These are phyloP conservation scores for Yponomeuta plumbellus DNA, from an alignment of 2,888 invertebrate species.

Conservation along the genomic window DNA sequence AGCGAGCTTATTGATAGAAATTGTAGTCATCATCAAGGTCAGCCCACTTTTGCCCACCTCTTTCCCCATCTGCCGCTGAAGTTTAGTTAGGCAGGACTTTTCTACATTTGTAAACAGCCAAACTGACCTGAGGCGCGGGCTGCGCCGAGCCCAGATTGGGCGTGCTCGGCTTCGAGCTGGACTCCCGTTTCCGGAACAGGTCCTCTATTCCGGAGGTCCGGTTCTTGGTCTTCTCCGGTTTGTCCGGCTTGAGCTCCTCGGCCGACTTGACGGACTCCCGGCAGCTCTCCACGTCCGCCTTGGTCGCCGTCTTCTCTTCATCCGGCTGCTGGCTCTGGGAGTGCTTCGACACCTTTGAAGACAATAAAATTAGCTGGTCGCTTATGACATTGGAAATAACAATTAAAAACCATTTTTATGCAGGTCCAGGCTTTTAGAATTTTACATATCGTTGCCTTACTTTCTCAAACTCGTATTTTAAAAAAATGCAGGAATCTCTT, in stretches of 20 bases:
- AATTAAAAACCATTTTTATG: too few relatives aligned
- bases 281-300: slow-evolving; percentile 59
- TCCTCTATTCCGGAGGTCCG: slow-evolving; percentile 66
- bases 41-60: too few relatives aligned
- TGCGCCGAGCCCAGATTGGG: slow-evolving; percentile 70
- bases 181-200: slow-evolving; percentile 71
- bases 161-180: slow-evolving; percentile 76
- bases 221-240: slow-evolving; percentile 40
- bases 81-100: too few relatives aligned
- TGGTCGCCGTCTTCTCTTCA: slow-evolving; percentile 69
- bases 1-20: too few relatives aligned
- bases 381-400: too few relatives aligned
- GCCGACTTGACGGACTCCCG: slow-evolving; percentile 68
- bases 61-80: too few relatives aligned
- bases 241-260: slow-evolving; percentile 60
- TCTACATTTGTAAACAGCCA: background rate
- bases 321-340: slow-evolving; percentile 86
- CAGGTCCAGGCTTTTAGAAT: too few relatives aligned
- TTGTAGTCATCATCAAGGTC: too few relatives aligned
- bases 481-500: too few relatives aligned
- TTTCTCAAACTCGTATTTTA: too few relatives aligned
- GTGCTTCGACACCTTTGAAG: slow-evolving; percentile 72
- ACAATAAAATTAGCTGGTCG: too few relatives aligned
- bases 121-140: slow-evolving; percentile 32
- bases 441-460: too few relatives aligned